Percentiles rank a stretch among this genome's conserved stretches.
These are phyloP conservation scores for Nesoenas mayeri DNA, from an alignment of 2,113 vertebrate species.

Conservation along the genomic window DNA sequence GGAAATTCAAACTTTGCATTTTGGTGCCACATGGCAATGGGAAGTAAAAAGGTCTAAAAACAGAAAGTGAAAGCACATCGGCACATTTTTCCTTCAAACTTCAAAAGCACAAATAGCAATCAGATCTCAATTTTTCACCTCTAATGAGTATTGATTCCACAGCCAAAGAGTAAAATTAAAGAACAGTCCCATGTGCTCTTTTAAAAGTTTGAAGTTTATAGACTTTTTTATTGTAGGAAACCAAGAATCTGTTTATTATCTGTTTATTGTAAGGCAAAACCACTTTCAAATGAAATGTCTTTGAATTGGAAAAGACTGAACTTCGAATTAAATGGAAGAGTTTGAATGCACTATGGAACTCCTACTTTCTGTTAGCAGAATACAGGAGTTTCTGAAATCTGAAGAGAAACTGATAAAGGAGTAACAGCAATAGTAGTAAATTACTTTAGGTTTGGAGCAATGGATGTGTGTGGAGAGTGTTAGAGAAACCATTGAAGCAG, in stretches of 20 bases:
- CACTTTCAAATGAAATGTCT: conserved; percentile 14
- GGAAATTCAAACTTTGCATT: background rate
- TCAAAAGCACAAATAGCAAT: background rate
- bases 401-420: background rate
- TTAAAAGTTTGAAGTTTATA: conserved; percentile 23
- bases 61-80: background rate
- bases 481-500: background rate
- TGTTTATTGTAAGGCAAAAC: conserved; percentile 50
- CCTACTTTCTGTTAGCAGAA: background rate
- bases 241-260: conserved; percentile 59
- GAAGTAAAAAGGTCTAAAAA: background rate
- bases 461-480: background rate
- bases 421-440: background rate
- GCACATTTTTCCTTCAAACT: background rate
- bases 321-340: background rate
- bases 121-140: conserved; percentile 25
- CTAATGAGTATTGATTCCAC: conserved; percentile 46
- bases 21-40: background rate
- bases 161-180: conserved; percentile 42
- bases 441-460: background rate
- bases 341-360: background rate
- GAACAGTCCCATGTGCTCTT: conserved; percentile 20
- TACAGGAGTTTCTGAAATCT: background rate
- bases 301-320: conserved; percentile 8
- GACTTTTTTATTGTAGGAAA: conserved; percentile 53